A percentile compares a stretch with the other conserved stretches of the same genome.
phyloP scores from a whole-genome alignment of 2,113 vertebrate species.

The Rhinoderma darwinii region DNA sequence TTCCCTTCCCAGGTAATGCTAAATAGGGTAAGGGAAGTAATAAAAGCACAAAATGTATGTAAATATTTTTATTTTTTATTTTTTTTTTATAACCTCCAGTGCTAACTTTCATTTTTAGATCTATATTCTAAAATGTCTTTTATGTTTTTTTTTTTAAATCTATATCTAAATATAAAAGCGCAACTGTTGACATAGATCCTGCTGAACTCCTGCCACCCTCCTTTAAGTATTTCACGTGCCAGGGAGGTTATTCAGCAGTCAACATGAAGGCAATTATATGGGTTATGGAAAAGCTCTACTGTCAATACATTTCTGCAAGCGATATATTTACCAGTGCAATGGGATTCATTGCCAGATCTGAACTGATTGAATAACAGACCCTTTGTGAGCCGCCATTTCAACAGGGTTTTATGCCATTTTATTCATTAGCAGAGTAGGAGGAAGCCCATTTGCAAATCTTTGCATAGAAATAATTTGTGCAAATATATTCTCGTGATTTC shows the following conservation, averaged over 20 bases:
- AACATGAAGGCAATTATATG: neutral
- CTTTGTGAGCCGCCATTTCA: neutral
- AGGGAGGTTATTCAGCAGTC: neutral
- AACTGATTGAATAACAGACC: neutral
- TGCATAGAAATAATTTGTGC: constrained; percentile 28
- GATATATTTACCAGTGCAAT: neutral
- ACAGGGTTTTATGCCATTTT: neutral
- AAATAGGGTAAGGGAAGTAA: too few species aligned
- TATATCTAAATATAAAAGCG: too few species aligned
- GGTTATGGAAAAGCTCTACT: neutral
- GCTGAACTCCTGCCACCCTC: neutral
- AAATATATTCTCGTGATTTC: constrained; percentile 16
- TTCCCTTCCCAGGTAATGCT: too few species aligned
- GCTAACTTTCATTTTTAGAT: too few species aligned
- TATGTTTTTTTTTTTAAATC: too few species aligned
- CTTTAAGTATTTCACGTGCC: neutral
- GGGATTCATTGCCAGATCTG: neutral
- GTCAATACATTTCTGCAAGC: neutral
- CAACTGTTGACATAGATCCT: too few species aligned
- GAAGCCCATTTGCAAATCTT: constrained; percentile 4
- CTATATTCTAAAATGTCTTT: too few species aligned
- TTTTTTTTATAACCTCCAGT: too few species aligned
- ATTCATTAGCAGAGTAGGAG: constrained; percentile 14
- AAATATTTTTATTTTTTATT: too few species aligned
- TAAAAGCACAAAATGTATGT: too few species aligned